Percentiles rank a stretch among this genome's conserved stretches.
Conservation (phyloP, 1,140 invertebrate genomes). For the Eupeodes corollae region DNA sequence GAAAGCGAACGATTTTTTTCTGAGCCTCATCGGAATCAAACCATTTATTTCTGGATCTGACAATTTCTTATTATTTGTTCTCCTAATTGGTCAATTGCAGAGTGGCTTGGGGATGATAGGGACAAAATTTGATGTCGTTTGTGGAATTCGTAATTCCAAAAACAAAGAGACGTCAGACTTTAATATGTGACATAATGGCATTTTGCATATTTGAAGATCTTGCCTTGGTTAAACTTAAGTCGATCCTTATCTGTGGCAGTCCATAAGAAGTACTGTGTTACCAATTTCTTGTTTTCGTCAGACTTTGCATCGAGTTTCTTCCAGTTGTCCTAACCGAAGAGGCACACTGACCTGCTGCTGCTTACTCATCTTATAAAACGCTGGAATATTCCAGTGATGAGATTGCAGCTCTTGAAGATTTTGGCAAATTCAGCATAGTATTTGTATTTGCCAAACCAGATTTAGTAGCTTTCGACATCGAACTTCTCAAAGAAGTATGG, state of each 20-base stretch:
- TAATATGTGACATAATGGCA: too few species aligned
- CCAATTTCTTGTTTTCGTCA: constrained; percentile 78
- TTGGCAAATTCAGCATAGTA: constrained; percentile 85
- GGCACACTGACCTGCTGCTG: constrained; percentile 86
- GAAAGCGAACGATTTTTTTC: too few species aligned
- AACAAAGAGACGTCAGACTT: too few species aligned
- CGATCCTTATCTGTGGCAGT: constrained; percentile 75
- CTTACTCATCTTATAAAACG: constrained; percentile 94
- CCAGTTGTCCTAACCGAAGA: constrained; percentile 95
- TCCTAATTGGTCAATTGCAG: too few species aligned
- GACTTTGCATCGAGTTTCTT: constrained; percentile 79
- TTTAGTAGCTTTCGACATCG: constrained; percentile 91
- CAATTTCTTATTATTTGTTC: too few species aligned
- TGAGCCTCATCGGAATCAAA: too few species aligned
- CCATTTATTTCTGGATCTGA: too few species aligned
- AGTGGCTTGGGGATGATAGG: too few species aligned
- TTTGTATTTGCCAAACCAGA: constrained; percentile 97
- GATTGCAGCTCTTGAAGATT: constrained; percentile 93
- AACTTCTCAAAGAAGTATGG: constrained; percentile 99
- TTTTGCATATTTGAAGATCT: constrained; percentile 97
- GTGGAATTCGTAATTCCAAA: too few species aligned
- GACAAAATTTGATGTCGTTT: too few species aligned
- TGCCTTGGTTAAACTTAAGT: constrained; percentile 94
- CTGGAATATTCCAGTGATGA: constrained; percentile 93
- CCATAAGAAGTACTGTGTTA: constrained; percentile 90